Percentiles rank a stretch among this genome's conserved stretches.
These are phyloP conservation scores for Sebastolobus alascanus DNA, from an alignment of 2,797 vertebrate genomes.

Conservation along the genomic window DNA sequence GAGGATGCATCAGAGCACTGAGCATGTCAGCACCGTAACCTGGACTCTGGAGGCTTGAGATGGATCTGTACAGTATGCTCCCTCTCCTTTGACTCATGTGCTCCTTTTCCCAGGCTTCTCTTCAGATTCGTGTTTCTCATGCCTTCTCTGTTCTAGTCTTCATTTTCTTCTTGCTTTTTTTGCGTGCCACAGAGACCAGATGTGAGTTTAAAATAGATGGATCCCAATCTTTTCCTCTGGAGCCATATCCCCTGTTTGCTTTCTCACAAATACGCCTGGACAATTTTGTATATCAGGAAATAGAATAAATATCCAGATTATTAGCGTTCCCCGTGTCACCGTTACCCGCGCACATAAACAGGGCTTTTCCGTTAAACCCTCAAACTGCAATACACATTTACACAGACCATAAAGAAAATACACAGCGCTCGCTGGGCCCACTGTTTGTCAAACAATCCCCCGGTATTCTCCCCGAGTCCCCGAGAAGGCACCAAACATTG, in stretches of 20 bases:
- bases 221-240: constrained; percentile 14
- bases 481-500: constrained; percentile 12
- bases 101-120: neutral
- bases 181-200: constrained; percentile 3
- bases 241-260: constrained; percentile 43
- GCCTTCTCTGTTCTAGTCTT: constrained; percentile 2
- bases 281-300: constrained; percentile 40
- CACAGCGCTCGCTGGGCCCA: constrained; percentile 9
- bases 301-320: constrained; percentile 54
- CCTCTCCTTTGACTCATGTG: constrained; percentile 17
- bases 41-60: constrained; percentile 29
- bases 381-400: constrained; percentile 24
- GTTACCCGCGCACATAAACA: constrained; percentile 39
- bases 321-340: constrained; percentile 38
- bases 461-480: constrained; percentile 27
- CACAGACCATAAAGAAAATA: constrained; percentile 53
- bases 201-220: constrained; percentile 33
- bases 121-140: constrained; percentile 17
- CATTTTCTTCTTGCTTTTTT: neutral
- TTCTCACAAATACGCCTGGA: constrained; percentile 36
- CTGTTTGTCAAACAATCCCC: constrained; percentile 52
- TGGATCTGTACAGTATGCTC: constrained; percentile 21
- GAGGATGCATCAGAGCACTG: constrained; percentile 47
- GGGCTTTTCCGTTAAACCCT: constrained; percentile 39
- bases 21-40: constrained; percentile 50